Base-by-base conservation (phyloP, 2,113 vertebrate species). In the Coptodon rendalli region DNA sequence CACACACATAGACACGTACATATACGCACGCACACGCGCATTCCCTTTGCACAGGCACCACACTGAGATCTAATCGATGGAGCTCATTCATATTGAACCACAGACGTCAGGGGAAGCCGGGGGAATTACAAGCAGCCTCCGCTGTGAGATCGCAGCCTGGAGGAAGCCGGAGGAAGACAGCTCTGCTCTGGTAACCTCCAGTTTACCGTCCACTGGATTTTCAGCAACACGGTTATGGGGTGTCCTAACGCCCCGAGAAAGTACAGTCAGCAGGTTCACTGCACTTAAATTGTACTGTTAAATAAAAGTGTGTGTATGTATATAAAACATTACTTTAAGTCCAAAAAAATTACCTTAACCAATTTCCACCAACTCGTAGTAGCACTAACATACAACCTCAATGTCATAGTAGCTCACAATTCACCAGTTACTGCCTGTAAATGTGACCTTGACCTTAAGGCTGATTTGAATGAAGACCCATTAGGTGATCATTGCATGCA, bases 31-130 rank as follows among this genome's bases (percentile, higher is more conserved):
- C 86, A 82, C 59, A n/a, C 40, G 6, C 13, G 8, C 38, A 73
- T 85, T 86, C 82, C 84, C 81, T 81, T 61, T 82, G 57, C 80
- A 16, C 76, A 80, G 85, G 91, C 81, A 85, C 66, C 90, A 90
- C 89, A 89, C 86, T 90, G 90, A 93, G 91, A 88, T 90, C 81
- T 93, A 95, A 96, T 95, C 92, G 84, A 96, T 95, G 92, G 90
- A 91, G 92, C 94, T 96, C 93, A 95, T 95, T 95, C 94, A 93
- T 93, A 95, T 92, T 92, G 94, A 94, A 90, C 90, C 89, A 88
- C 88, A 94, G 93, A 92, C 89, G 43, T 91, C 86, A 93, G 91
- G 93, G 94, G 91, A 94, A 94, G 91, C 91, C 93, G 59, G 85
- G 89, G 92, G 94, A 95, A 94, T 95, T 93, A 94, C 94, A 95